Base-by-base conservation (phyloP, 2,888 invertebrate species). In the Hyposoter didymator region DNA sequence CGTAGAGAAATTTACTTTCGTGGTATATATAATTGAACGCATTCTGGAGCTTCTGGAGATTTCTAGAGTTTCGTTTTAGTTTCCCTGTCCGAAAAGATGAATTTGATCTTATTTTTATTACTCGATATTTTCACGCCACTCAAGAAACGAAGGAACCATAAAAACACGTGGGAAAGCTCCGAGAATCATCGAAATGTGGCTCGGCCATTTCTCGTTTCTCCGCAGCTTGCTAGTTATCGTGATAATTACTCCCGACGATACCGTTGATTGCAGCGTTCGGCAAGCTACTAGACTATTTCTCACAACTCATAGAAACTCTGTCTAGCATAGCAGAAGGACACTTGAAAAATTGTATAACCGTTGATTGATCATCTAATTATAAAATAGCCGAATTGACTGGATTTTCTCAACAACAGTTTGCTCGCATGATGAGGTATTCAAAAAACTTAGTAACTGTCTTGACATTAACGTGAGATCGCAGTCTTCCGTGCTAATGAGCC, bases 11-110 rank as follows among this genome's bases (percentile, higher is more conserved):
- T 82, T 82, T 79, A 73, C 78, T 66, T 52, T n/a, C 52, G 22
- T 19, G 12, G 64, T 55, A 64, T n/a, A 64, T n/a, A 39, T 69
- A 84, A 84, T 73, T 49, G 73, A 84, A 73, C 59, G 66, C 81
- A 5, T 66, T 59, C 17, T 8, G 32, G 59, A 72, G 22, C 39
- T 39, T 39, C 5, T 39, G 0, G 2, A 39, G 39, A 39, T 39
- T 39, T 39, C 39, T 39, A 5, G 39, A 39, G 10, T 39, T 7
- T 39, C 39, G 0, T 39, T 45, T 52, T 45, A 43, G 49, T 28
- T 32, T 43, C n/a, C 52, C 10, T 62, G 0, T 43, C 19, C 47
- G 49, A 55, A n/a, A 32, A n/a, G 32, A 74, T 69, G 64, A 22
- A 12, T 66, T 72, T 78, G n/a, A 72, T 55, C 66, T 72, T 66